Evolutionary conservation across 1,140 invertebrate species (phyloP).

Genomic region (Stegodyphus mimosarum): DNA sequence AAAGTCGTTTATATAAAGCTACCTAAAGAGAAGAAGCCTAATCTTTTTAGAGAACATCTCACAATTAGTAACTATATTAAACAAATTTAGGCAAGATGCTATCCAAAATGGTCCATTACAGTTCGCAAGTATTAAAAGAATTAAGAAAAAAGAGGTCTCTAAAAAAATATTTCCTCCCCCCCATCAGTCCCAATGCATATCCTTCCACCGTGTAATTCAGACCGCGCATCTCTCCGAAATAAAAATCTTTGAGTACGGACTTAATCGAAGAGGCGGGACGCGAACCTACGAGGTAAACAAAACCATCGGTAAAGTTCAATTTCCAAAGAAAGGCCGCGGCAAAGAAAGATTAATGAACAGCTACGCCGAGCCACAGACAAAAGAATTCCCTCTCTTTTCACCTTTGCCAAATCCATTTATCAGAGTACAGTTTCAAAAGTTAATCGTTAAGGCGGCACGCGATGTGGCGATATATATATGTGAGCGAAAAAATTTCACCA

Average conservation of each 20-base stretch:
- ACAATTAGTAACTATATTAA: too few relatives aligned
- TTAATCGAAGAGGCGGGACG: conserved; percentile 51
- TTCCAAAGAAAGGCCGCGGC: conserved; percentile 5
- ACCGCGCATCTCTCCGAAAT: background rate
- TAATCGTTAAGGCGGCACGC: conserved; percentile 56
- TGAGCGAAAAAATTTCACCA: conserved; percentile 9
- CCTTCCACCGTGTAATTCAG: too few relatives aligned
- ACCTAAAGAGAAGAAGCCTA: too few relatives aligned
- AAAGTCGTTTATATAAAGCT: too few relatives aligned
- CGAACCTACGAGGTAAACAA: conserved; percentile 37
- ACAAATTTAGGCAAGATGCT: too few relatives aligned
- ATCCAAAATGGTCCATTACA: too few relatives aligned
- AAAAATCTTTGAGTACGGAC: background rate
- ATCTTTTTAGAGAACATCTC: too few relatives aligned
- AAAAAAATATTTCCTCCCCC: too few relatives aligned
- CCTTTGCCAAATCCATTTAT: conserved; percentile 61
- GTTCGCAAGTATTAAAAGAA: too few relatives aligned
- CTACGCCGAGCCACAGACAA: conserved; percentile 26
- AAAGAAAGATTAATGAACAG: conserved; percentile 59
- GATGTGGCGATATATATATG: conserved; percentile 38
- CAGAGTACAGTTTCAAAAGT: conserved; percentile 59
- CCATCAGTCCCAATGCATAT: too few relatives aligned
- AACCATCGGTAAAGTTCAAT: conserved; percentile 60
- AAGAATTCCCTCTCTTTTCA: conserved; percentile 51
- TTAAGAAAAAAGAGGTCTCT: too few relatives aligned